Evolutionary conservation across 2,797 vertebrate species (phyloP).

Genomic region (Oreochromis grahami): DNA sequence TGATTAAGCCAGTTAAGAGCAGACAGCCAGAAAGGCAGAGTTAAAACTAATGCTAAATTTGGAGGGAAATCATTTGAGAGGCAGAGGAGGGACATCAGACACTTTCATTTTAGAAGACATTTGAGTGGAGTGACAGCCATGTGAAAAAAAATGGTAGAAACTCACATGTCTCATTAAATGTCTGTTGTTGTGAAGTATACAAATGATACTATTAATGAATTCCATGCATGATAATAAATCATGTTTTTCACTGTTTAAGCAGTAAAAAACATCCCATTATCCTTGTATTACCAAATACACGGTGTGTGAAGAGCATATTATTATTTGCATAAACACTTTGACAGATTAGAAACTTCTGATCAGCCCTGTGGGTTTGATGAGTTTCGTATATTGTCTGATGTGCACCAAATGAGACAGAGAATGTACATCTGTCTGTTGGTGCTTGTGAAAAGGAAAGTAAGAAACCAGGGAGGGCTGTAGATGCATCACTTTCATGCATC

Average conservation of each 20-base stretch:
- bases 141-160: neutral
- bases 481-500: neutral
- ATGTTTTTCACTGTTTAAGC: neutral
- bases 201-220: neutral
- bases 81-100: rapidly evolving
- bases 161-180: neutral
- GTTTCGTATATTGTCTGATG: neutral
- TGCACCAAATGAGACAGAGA: neutral
- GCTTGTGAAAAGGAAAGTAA: neutral
- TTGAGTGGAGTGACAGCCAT: neutral
- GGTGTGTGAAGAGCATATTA: neutral
- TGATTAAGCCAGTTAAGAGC: neutral
- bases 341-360: neutral
- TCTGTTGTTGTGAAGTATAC: rapidly evolving
- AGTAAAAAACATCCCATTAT: neutral
- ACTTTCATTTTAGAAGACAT: neutral
- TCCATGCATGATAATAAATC: neutral
- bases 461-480: neutral
- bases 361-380: rapidly evolving
- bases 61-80: neutral
- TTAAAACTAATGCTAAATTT: neutral
- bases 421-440: neutral
- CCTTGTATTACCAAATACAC: neutral
- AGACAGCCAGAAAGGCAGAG: neutral
- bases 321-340: neutral